Conservation (phyloP, 1,140 invertebrate species). For the Scaptomyza hsui region DNA sequence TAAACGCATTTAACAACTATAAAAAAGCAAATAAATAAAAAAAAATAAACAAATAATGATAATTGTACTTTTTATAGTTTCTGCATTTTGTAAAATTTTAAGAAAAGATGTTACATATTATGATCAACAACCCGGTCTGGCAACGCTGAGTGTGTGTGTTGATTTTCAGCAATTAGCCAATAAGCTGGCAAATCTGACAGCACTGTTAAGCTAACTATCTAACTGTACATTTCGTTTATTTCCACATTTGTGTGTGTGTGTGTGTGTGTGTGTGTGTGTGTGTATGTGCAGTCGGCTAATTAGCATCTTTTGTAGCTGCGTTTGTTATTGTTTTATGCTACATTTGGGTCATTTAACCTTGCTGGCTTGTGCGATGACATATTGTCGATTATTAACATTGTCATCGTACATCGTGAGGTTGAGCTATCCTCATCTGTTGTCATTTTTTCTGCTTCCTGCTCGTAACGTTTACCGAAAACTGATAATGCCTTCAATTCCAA, state of each 20-base stretch:
- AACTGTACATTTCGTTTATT: slow-evolving; percentile 28
- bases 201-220: neutral
- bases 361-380: too few species aligned
- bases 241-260: slow-evolving; percentile 1
- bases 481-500: too few species aligned
- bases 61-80: slow-evolving; percentile 76
- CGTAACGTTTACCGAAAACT: too few species aligned
- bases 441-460: neutral
- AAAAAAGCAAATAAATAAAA: slow-evolving; percentile 45
- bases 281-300: slow-evolving; percentile 40
- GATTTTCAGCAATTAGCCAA: neutral
- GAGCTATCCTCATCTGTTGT: slow-evolving; percentile 2
- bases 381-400: too few species aligned
- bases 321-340: slow-evolving; percentile 25
- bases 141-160: neutral
- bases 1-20: slow-evolving; percentile 43
- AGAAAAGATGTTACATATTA: slow-evolving; percentile 31
- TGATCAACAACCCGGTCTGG: neutral
- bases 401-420: too few species aligned
- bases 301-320: slow-evolving; percentile 45
- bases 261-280: slow-evolving; percentile 16
- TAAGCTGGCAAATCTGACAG: slow-evolving; percentile 17
- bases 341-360: too few species aligned
- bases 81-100: slow-evolving; percentile 45
- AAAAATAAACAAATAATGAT: slow-evolving; percentile 43